These are phyloP conservation scores for Heliornis fulica DNA, from an alignment of 2,113 vertebrate species.

Conservation along the genomic window DNA sequence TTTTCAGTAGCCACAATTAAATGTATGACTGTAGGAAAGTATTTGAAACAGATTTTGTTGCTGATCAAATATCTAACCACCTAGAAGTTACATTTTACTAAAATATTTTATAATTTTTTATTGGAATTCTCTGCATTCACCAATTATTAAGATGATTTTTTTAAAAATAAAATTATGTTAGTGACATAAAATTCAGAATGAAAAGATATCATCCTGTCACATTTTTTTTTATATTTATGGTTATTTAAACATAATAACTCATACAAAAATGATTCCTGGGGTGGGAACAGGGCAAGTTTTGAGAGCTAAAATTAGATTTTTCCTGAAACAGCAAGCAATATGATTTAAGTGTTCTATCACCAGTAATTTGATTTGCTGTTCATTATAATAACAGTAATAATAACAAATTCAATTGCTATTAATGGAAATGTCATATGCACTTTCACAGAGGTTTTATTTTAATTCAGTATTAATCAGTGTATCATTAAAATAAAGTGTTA, in stretches of 20 bases:
- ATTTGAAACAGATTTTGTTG: not conserved
- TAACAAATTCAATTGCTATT: slow-evolving; percentile 62
- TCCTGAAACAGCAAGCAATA: not conserved
- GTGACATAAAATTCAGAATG: not conserved
- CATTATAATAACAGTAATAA: slow-evolving; percentile 57
- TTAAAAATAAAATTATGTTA: not conserved
- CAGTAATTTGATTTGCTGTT: slow-evolving; percentile 37
- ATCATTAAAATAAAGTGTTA: slow-evolving; percentile 54
- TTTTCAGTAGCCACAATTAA: not conserved
- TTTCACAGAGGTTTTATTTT: slow-evolving; percentile 48
- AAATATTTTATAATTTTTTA: not conserved
- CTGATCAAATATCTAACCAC: not conserved
- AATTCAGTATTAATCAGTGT: slow-evolving; percentile 49
- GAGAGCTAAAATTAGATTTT: slow-evolving; percentile 1
- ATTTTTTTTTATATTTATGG: not conserved
- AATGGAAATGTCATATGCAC: slow-evolving; percentile 36
- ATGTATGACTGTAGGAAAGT: not conserved
- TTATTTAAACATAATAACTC: not conserved
- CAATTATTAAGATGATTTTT: not conserved
- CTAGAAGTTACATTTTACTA: not conserved
- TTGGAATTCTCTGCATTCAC: not conserved
- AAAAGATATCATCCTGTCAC: not conserved
- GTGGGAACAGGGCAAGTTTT: not conserved
- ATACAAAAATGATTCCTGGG: not conserved
- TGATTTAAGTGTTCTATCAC: slow-evolving; percentile 36